Evolutionary conservation across 2,113 vertebrate species (phyloP).

Genomic region (Prietella phreatophila): DNA sequence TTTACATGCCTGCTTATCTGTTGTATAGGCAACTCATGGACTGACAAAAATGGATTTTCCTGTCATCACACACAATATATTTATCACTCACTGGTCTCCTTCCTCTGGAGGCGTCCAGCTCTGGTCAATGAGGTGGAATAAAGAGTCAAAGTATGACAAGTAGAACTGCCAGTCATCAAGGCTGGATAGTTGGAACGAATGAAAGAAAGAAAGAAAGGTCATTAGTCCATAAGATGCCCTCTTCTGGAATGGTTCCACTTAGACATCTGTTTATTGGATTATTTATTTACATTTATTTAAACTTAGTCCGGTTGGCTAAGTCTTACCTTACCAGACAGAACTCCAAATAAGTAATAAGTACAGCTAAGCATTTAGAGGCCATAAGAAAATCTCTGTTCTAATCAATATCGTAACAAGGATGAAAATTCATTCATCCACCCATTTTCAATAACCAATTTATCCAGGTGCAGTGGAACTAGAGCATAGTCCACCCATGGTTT

Average conservation of each 20-base stretch:
- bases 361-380: not conserved
- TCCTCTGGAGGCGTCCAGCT: slow-evolving; percentile 85
- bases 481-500: not conserved
- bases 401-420: not conserved
- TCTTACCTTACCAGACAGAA: not conserved
- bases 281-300: not conserved
- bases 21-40: not conserved
- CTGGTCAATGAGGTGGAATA: slow-evolving; percentile 89
- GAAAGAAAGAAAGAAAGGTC: not conserved
- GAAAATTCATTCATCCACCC: not conserved
- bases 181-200: slow-evolving; percentile 62
- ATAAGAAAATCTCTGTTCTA: not conserved
- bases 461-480: not conserved
- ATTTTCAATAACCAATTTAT: not conserved
- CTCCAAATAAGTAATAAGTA: not conserved
- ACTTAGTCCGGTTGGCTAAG: not conserved
- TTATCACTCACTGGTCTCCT: slow-evolving; percentile 87
- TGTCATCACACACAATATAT: not conserved
- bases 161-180: slow-evolving; percentile 99
- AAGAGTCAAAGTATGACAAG: slow-evolving; percentile 91
- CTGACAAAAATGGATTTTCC: not conserved
- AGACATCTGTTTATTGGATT: not conserved
- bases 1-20: not conserved
- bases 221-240: not conserved
- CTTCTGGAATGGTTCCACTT: not conserved